Conservation (phyloP, 2,113 vertebrate species). For the Heterocephalus glaber region DNA sequence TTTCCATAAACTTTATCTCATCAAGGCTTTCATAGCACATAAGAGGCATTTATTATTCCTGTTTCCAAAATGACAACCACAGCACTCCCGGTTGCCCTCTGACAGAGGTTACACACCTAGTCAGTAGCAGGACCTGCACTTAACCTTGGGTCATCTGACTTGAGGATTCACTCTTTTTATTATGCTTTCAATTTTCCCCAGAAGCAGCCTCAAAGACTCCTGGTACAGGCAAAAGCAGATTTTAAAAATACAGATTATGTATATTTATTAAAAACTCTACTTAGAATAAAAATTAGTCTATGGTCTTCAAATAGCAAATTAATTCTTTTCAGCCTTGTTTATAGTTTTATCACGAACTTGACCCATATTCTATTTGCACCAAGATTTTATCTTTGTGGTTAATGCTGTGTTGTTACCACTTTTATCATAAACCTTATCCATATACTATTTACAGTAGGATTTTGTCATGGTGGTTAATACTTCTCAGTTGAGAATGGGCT, state of each 20-base stretch:
- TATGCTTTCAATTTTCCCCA: neutral
- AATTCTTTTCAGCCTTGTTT: neutral
- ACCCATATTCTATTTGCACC: neutral
- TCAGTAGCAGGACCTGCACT: neutral
- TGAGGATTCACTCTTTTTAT: conserved; percentile 1
- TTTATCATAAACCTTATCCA: neutral
- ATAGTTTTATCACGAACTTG: neutral
- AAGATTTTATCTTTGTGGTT: neutral
- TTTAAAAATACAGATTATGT: conserved; percentile 15
- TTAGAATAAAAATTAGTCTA: neutral
- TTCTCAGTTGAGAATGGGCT: neutral
- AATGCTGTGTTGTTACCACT: neutral
- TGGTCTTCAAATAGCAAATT: neutral
- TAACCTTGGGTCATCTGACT: neutral
- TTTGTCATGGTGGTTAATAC: neutral
- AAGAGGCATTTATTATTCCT: neutral
- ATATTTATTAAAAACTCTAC: neutral
- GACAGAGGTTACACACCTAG: neutral
- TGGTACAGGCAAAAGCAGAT: neutral
- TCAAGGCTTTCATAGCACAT: neutral
- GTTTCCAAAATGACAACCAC: neutral
- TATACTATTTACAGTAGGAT: neutral
- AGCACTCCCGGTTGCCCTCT: neutral
- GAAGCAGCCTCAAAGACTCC: neutral
- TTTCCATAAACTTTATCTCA: conserved; percentile 21